Conservation (phyloP, 1,140 invertebrate species). For the Lamellibrachia luymesi region DNA sequence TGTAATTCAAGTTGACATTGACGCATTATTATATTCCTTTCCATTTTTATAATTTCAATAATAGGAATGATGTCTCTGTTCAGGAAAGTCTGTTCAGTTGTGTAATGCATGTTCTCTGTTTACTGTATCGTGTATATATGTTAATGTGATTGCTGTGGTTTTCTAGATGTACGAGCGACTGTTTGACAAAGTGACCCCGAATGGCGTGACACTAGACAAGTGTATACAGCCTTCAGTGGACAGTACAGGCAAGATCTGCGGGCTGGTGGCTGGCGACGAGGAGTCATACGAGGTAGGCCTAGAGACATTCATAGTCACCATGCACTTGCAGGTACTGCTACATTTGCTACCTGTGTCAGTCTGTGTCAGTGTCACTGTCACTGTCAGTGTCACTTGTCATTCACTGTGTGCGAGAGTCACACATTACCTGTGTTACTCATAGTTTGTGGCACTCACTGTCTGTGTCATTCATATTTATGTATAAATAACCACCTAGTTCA, state of each 20-base stretch:
- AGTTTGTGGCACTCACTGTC: no score
- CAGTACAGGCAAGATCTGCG: slow-evolving; percentile 15
- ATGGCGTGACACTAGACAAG: slow-evolving; percentile 22
- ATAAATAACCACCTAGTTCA: no score
- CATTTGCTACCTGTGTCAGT: no score
- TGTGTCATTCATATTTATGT: no score
- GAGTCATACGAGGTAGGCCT: slow-evolving; percentile 19
- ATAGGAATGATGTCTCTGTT: not conserved
- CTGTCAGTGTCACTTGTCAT: no score
- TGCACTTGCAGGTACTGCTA: no score
- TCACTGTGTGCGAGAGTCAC: no score
- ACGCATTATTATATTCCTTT: not conserved
- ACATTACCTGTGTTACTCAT: no score
- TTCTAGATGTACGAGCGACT: slow-evolving; percentile 24
- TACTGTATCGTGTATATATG: not conserved
- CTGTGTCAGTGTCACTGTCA: no score
- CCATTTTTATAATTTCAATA: not conserved
- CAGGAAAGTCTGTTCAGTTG: not conserved
- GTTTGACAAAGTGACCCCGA: slow-evolving; percentile 2
- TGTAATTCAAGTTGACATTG: not conserved
- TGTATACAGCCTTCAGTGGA: slow-evolving; percentile 23
- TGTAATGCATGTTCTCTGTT: not conserved
- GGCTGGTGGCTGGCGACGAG: slow-evolving; percentile 18
- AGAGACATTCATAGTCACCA: not conserved
- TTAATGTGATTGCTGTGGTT: not conserved